phyloP scores from a whole-genome alignment of 1,140 invertebrate species.

The Cylas formicarius region DNA sequence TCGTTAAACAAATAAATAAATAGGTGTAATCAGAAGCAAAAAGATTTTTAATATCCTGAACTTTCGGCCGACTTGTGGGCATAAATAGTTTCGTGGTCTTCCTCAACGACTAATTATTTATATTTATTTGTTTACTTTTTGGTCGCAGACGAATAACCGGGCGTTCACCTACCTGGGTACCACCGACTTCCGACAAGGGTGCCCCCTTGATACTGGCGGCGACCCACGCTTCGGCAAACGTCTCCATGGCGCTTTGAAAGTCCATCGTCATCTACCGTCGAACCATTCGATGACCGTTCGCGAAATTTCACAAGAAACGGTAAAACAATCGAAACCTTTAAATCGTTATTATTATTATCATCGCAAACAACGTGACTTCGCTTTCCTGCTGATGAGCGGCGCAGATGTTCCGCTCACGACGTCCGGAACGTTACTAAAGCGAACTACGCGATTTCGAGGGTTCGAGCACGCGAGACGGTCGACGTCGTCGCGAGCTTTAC shows the following conservation, averaged over 20 bases:
- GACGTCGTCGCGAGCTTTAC: slow-evolving; percentile 9
- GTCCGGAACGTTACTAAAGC: slow-evolving; percentile 23
- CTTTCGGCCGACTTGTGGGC: no score
- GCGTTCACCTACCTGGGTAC: slow-evolving; percentile 49
- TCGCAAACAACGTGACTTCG: slow-evolving; percentile 33
- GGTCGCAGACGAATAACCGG: no score
- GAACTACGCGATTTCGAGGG: slow-evolving; percentile 6
- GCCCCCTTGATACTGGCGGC: slow-evolving; percentile 78
- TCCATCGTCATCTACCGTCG: slow-evolving; percentile 58
- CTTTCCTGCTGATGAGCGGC: slow-evolving; percentile 14
- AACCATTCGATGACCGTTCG: slow-evolving; percentile 6
- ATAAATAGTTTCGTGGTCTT: no score
- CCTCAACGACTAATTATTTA: no score
- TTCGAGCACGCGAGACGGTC: background rate
- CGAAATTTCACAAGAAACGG: slow-evolving; percentile 3
- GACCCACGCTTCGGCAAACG: slow-evolving; percentile 93
- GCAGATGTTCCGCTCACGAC: slow-evolving; percentile 18
- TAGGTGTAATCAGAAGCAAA: no score
- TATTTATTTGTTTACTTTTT: no score
- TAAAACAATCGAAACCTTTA: slow-evolving; percentile 15
- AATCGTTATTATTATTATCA: slow-evolving; percentile 16
- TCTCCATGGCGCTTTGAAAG: slow-evolving; percentile 96
- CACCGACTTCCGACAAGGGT: slow-evolving; percentile 43
- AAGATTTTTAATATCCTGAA: no score
- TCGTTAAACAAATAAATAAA: no score